Evolutionary conservation across 1,140 invertebrate genomes (phyloP).

Genomic region (Plodia interpunctella): DNA sequence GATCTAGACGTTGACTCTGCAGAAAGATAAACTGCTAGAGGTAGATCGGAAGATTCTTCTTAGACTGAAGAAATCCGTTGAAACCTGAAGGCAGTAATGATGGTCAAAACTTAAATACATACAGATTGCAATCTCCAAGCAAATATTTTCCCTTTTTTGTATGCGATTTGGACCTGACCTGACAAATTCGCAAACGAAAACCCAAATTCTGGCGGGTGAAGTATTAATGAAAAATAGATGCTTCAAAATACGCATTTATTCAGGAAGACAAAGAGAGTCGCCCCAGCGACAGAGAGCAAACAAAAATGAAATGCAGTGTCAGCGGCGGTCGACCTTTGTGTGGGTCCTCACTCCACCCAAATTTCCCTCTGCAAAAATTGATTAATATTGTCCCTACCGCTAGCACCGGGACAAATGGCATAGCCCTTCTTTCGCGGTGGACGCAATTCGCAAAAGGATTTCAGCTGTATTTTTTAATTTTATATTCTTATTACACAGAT

Average conservation of each 20-base stretch:
- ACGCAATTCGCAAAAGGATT: conserved; percentile 36
- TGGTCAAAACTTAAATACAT: no score
- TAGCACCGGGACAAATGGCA: conserved; percentile 39
- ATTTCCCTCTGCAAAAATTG: conserved; percentile 59
- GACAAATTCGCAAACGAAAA: not conserved
- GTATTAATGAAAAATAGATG: conserved; percentile 45
- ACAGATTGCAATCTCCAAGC: no score
- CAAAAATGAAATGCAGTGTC: conserved; percentile 63
- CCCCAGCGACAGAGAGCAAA: conserved; percentile 43
- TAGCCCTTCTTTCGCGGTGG: conserved; percentile 29
- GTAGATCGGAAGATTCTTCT: no score
- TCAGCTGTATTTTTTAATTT: conserved; percentile 31
- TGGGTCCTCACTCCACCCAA: conserved; percentile 32
- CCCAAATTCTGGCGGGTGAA: conserved; percentile 21
- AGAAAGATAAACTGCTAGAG: no score
- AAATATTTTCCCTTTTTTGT: no score
- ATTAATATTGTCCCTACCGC: conserved; percentile 54
- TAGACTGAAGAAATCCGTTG: no score
- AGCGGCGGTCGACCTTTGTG: conserved; percentile 53
- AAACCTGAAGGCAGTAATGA: no score
- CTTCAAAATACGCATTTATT: conserved; percentile 48
- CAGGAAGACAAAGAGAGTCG: conserved; percentile 51
- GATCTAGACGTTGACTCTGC: no score
- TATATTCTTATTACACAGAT: no score
- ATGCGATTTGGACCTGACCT: not conserved